Conservation (phyloP, 2,113 vertebrate genomes). For the Varanus komodoensis region DNA sequence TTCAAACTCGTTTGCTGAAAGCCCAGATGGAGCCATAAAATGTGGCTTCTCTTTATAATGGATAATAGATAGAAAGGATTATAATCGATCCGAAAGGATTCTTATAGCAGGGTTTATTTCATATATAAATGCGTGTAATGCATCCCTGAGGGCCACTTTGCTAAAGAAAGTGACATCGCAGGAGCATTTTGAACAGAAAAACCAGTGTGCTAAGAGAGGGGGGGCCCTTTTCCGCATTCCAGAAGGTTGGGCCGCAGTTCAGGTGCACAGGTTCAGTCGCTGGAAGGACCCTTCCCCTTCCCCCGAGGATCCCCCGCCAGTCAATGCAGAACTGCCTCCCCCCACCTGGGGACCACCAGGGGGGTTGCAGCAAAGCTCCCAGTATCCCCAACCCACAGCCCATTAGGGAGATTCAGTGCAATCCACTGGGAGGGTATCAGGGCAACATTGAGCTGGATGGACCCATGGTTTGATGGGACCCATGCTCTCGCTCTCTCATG, state of each 20-base stretch:
- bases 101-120: slow-evolving; percentile 27
- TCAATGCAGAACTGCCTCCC: not conserved
- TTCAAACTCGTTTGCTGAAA: no score
- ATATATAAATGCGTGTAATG: not conserved
- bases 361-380: not conserved
- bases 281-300: not conserved
- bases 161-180: no score
- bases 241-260: no score
- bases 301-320: not conserved
- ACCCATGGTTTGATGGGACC: not conserved
- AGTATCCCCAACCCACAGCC: not conserved
- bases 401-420: not conserved
- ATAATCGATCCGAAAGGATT: not conserved
- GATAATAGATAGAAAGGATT: no score
- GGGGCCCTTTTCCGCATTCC: not conserved
- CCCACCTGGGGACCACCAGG: not conserved
- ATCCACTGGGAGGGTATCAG: not conserved
- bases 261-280: no score
- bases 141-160: not conserved
- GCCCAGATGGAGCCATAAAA: no score
- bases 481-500: no score
- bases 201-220: not conserved
- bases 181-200: not conserved
- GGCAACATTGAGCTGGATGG: not conserved
- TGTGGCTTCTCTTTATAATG: not conserved